Conservation (phyloP, 2,888 invertebrate genomes). For the Chromoteleia sp. region DNA sequence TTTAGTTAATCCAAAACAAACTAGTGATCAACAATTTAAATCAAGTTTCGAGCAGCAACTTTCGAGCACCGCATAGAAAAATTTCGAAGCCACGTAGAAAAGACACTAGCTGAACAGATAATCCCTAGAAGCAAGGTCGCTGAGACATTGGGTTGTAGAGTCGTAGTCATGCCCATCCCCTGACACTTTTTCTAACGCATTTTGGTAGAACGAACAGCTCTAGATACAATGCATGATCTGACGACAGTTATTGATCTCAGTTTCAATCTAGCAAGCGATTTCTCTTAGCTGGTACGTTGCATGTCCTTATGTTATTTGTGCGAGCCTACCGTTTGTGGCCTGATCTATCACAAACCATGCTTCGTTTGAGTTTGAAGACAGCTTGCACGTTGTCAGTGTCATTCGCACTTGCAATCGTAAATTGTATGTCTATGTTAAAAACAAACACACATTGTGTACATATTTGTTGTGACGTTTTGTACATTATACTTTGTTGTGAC, state of each 20-base stretch:
- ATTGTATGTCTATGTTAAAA: conserved; percentile 12
- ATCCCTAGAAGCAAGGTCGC: conserved; percentile 80
- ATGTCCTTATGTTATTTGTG: conserved; percentile 42
- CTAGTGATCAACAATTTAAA: conserved; percentile 11
- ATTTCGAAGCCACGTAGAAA: conserved; percentile 59
- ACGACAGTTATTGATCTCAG: conserved; percentile 43
- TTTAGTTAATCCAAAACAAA: conserved; percentile 29
- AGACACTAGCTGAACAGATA: conserved; percentile 54
- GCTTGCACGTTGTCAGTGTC: conserved; percentile 48
- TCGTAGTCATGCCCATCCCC: conserved; percentile 83
- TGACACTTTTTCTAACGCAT: conserved; percentile 77
- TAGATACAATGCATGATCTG: conserved; percentile 57
- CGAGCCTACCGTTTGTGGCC: conserved; percentile 19
- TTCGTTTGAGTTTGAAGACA: conserved; percentile 28
- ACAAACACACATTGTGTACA: conserved; percentile 19
- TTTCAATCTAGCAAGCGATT: conserved; percentile 34
- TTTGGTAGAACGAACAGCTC: conserved; percentile 42
- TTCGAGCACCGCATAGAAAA: conserved; percentile 62
- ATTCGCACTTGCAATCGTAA: conserved; percentile 27
- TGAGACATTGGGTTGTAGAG: conserved; percentile 84
- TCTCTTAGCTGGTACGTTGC: conserved; percentile 61
- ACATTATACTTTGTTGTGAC: conserved; percentile 1
- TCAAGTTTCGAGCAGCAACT: conserved; percentile 32
- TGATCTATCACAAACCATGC: conserved; percentile 8
- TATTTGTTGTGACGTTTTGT: neutral